Percentiles rank a stretch among this genome's conserved stretches.
These are phyloP conservation scores for Leptinotarsa peninsularis DNA, from an alignment of 2,888 invertebrate species.

Conservation along the genomic window DNA sequence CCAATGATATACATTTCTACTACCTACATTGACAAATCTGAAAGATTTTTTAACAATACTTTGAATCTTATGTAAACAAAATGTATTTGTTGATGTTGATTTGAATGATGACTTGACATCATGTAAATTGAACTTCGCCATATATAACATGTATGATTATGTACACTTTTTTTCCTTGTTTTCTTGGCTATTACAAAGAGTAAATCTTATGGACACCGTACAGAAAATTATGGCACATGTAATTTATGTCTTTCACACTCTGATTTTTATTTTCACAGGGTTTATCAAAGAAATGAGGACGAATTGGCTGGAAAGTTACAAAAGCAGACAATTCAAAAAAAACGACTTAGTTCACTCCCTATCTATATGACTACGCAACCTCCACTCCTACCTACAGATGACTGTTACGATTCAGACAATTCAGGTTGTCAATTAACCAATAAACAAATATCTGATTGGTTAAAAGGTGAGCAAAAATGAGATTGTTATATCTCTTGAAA, in stretches of 20 bases:
- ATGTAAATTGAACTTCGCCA: too few species aligned
- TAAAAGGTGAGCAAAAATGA: neutral
- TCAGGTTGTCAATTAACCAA: neutral
- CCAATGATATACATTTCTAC: neutral
- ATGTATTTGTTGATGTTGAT: too few species aligned
- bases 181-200: too few species aligned
- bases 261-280: neutral
- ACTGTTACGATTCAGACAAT: constrained; percentile 1
- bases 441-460: neutral
- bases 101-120: too few species aligned
- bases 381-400: neutral
- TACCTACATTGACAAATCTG: too few species aligned
- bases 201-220: too few species aligned
- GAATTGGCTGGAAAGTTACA: neutral
- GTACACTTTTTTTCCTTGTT: too few species aligned
- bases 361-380: neutral
- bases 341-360: neutral
- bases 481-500: too few species aligned
- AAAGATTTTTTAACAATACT: too few species aligned
- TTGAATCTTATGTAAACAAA: too few species aligned
- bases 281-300: neutral
- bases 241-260: neutral
- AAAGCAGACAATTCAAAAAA: neutral
- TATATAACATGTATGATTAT: too few species aligned
- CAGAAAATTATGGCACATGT: neutral